Evolutionary conservation across 2,797 vertebrate genomes (phyloP), one percentile per base, ranked within the genome.

Genomic region (Hapalemur alaotrensis): DNA sequence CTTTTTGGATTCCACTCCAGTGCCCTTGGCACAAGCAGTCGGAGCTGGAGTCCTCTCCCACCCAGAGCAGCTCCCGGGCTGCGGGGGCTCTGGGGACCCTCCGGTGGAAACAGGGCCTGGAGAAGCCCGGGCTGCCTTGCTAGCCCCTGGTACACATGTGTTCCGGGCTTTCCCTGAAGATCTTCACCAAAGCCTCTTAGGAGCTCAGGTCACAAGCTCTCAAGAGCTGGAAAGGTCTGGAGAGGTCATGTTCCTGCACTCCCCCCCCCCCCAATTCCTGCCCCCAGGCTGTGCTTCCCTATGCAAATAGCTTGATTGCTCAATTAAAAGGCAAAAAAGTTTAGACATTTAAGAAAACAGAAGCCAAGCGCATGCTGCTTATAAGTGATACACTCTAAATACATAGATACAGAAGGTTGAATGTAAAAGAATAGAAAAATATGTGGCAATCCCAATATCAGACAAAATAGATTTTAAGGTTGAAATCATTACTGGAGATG

Each of bases 401-500:
- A 48, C 12, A 8, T 13, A 1, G 18, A 78, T 20, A n/a, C 23
- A 76, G 32, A 78, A 50, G 9, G 59, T 23, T 76, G 50, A 82
- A 57, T 30, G 22, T 46, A 78, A 72, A 88, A 83, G 2, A 20
- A 57, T 3, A 67, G 18, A 23, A 48, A 83, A 91, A 83, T 28
- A 65, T 15, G 2, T 54, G 50, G 10, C 25, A 28, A 14, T 48
- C 23, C 8, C 17, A 88, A 28, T 48, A 57, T 57, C 13, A 92
- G 63, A 67, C n/a, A 65, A 92, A 65, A 88, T 25, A 73, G 7
- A 79, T 50, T 87, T 84, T 78, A 67, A 89, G 50, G 2, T 13
- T 88, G 32, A 63, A 82, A 83, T 4, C 48, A 46, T 84, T 57
- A 59, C 8, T 43, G 73, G 52, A 86, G 59, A 86, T 38, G 20